These are phyloP conservation scores for Crypturellus undulatus DNA, from an alignment of 2,113 vertebrate species.

Conservation along the genomic window DNA sequence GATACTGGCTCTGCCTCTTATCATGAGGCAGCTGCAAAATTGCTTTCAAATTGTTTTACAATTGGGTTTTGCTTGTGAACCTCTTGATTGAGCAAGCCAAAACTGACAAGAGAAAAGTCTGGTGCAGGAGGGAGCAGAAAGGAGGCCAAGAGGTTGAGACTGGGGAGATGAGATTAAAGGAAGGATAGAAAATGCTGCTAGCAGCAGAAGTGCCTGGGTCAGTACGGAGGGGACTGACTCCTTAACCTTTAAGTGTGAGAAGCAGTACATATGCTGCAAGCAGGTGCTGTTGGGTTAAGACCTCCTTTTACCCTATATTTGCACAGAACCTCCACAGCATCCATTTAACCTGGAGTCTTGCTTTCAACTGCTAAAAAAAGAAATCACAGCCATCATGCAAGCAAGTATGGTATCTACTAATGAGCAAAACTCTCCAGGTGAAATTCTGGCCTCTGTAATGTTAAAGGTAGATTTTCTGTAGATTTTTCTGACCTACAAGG, in stretches of 20 bases:
- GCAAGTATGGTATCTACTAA: background rate
- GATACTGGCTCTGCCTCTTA: background rate
- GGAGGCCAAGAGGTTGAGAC: background rate
- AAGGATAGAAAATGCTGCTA: background rate
- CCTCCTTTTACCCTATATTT: background rate
- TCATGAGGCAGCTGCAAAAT: constrained; percentile 15
- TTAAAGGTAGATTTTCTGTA: constrained; percentile 50
- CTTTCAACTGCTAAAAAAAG: background rate
- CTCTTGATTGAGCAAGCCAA: background rate
- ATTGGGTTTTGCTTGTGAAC: background rate
- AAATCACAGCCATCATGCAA: background rate
- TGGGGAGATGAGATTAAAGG: background rate
- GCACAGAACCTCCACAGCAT: background rate
- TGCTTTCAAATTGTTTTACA: constrained; percentile 36
- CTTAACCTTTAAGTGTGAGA: background rate
- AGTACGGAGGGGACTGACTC: rapidly evolving
- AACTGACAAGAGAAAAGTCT: background rate
- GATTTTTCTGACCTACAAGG: constrained; percentile 14
- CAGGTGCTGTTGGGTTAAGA: background rate
- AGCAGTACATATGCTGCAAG: background rate
- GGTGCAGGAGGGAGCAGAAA: background rate
- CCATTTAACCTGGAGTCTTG: background rate
- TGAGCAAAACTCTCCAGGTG: constrained; percentile 24
- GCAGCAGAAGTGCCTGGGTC: background rate
- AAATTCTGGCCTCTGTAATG: constrained; percentile 48